phyloP scores from a whole-genome alignment of 2,888 invertebrate genomes.

The Euproctis similis region DNA sequence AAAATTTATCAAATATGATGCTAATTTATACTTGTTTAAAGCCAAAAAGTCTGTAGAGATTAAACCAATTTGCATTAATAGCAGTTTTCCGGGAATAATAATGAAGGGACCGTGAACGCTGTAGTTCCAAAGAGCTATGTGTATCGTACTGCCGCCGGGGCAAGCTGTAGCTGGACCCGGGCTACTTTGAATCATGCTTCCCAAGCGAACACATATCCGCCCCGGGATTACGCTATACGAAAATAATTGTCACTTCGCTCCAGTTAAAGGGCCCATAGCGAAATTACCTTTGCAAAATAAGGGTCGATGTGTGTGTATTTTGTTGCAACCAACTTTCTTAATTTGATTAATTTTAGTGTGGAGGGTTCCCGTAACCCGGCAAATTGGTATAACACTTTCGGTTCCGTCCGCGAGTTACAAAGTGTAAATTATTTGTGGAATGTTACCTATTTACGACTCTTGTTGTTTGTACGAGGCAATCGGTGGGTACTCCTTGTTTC shows the following conservation, averaged over 20 bases:
- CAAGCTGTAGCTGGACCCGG: constrained; percentile 18
- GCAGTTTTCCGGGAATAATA: constrained; percentile 44
- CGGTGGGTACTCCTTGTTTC: constrained; percentile 4
- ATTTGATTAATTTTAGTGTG: constrained; percentile 55
- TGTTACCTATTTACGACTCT: constrained; percentile 12
- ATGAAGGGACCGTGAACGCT: constrained; percentile 32
- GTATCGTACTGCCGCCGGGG: constrained; percentile 15
- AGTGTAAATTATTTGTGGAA: constrained; percentile 13
- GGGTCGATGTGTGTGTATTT: constrained; percentile 44
- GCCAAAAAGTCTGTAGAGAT: too few species aligned
- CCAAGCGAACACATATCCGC: constrained; percentile 50
- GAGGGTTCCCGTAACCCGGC: constrained; percentile 18
- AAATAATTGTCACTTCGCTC: constrained; percentile 62
- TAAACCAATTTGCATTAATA: too few species aligned
- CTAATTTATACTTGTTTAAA: too few species aligned
- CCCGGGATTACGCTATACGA: constrained; percentile 64
- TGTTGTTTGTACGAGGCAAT: constrained; percentile 7
- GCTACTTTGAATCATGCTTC: constrained; percentile 51
- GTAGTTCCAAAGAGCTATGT: constrained; percentile 20
- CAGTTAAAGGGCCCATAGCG: constrained; percentile 41
- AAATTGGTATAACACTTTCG: constrained; percentile 28
- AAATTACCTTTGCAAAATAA: constrained; percentile 54
- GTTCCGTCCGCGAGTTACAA: constrained; percentile 15
- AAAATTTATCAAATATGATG: too few species aligned
- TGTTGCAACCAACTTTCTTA: constrained; percentile 48